Evolutionary conservation across 2,888 invertebrate genomes (phyloP).

Genomic region (Rhimphoctona megacephalus): DNA sequence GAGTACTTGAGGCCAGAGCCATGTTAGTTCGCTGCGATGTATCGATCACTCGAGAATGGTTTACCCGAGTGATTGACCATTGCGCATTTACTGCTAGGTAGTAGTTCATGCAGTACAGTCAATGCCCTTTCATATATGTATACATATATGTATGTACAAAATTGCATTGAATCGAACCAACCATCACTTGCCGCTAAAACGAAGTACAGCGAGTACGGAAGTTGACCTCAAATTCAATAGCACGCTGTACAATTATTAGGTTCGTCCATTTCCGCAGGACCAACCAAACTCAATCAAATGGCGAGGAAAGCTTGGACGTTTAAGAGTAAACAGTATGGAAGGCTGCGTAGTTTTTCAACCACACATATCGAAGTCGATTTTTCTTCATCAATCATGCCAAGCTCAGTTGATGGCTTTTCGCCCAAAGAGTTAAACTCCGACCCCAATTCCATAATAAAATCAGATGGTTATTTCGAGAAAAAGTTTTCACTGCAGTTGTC

Average conservation of each 20-base stretch:
- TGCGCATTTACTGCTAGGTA: conserved; percentile 42
- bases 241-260: conserved; percentile 50
- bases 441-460: neutral
- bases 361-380: conserved; percentile 2
- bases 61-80: conserved; percentile 58
- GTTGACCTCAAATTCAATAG: conserved; percentile 63
- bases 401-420: conserved; percentile 1
- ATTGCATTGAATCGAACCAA: conserved; percentile 37
- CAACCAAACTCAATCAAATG: conserved; percentile 36
- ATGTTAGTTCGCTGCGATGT: conserved; percentile 35
- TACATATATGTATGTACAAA: conserved; percentile 3
- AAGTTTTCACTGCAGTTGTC: neutral
- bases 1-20: conserved; percentile 35
- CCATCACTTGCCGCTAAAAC: conserved; percentile 31
- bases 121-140: conserved; percentile 17
- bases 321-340: conserved; percentile 25
- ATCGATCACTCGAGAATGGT: conserved; percentile 63
- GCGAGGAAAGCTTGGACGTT: conserved; percentile 23
- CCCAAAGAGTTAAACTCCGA: neutral
- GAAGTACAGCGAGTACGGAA: conserved; percentile 40
- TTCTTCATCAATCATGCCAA: neutral
- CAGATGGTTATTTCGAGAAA: neutral
- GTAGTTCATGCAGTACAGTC: conserved; percentile 14
- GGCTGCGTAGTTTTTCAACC: conserved; percentile 23
- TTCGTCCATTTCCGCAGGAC: conserved; percentile 45